A percentile compares a stretch with the other conserved stretches of the same genome.
Conservation (phyloP, 2,888 invertebrate genomes). For the Ditula angustiorana region DNA sequence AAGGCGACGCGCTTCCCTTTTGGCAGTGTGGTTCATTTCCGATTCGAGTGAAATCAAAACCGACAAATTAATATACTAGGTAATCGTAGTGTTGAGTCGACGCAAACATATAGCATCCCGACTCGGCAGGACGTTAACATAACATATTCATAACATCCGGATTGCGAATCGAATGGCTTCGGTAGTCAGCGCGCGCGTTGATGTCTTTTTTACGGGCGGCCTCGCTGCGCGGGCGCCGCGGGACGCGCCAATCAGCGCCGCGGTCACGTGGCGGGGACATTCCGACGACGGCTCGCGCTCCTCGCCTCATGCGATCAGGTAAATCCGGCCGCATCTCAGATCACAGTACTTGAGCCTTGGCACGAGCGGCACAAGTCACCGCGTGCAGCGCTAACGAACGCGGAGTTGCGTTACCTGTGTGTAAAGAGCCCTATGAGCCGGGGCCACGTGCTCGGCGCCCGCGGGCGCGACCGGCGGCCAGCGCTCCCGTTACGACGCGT, state of each 20-base stretch:
- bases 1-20: slow-evolving; percentile 2
- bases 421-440: not conserved
- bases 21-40: not conserved
- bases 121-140: not conserved
- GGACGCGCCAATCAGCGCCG: not conserved
- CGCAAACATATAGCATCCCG: not conserved
- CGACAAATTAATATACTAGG: not conserved
- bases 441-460: too few species aligned
- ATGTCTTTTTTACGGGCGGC: slow-evolving; percentile 19
- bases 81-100: not conserved
- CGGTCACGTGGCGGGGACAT: not conserved
- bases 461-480: too few species aligned
- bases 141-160: slow-evolving; percentile 6
- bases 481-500: not conserved
- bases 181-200: slow-evolving; percentile 25
- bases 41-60: not conserved
- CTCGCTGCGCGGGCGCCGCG: slow-evolving; percentile 2
- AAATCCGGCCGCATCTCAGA: not conserved
- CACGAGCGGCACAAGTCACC: not conserved
- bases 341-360: not conserved
- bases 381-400: not conserved
- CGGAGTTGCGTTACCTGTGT: not conserved
- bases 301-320: not conserved
- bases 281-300: not conserved
- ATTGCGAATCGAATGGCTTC: not conserved